Conservation (phyloP, 2,113 vertebrate species). For the Hippolais icterina region DNA sequence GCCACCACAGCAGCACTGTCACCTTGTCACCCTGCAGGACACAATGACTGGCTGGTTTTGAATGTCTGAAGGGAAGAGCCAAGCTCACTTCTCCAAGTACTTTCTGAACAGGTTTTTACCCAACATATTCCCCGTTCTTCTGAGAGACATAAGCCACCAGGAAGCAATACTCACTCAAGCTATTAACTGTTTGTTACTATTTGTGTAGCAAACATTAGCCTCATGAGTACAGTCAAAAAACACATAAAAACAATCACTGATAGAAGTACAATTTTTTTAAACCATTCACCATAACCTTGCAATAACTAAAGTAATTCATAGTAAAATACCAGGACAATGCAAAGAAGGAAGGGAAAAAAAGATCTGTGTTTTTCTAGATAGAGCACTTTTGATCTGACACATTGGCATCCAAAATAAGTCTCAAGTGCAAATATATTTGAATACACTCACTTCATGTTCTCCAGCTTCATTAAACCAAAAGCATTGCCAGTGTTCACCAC, state of each 20-base stretch:
- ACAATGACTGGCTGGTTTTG: background rate
- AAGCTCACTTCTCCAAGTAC: background rate
- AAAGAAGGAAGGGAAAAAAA: background rate
- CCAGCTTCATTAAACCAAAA: background rate
- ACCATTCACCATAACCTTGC: background rate
- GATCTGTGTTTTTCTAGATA: background rate
- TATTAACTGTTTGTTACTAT: background rate
- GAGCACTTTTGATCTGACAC: background rate
- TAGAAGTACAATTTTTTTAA: background rate
- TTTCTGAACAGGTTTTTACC: background rate
- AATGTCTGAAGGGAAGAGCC: background rate
- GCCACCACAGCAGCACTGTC: background rate
- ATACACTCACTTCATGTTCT: background rate
- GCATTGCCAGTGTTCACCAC: fast-evolving
- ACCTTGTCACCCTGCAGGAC: background rate
- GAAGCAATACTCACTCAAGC: background rate
- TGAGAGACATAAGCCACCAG: background rate
- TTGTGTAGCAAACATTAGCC: background rate
- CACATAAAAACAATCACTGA: background rate
- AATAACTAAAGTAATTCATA: background rate
- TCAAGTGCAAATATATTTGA: background rate
- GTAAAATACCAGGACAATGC: background rate
- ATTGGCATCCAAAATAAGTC: background rate
- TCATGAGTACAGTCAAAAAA: background rate
- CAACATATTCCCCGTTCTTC: background rate